Conservation (phyloP, 2,888 invertebrate genomes). For the Prenolepis imparis region DNA sequence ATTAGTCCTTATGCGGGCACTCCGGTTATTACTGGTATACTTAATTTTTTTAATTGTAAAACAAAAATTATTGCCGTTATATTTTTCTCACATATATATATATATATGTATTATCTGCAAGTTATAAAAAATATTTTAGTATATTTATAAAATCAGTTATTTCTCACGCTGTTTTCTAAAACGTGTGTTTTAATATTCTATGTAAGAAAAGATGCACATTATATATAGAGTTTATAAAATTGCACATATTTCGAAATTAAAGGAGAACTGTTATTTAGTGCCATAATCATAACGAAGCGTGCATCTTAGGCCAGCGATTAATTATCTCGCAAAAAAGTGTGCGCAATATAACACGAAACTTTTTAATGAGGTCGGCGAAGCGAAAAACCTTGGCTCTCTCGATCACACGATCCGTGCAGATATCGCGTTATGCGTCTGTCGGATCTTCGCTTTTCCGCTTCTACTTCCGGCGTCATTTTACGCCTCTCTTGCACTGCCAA, state of each 20-base stretch:
- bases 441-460: conserved; percentile 58
- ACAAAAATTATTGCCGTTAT: background rate
- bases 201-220: no score
- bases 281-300: background rate
- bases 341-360: conserved; percentile 46
- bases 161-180: background rate
- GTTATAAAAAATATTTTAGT: background rate
- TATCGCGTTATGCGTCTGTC: conserved; percentile 44
- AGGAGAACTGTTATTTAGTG: conserved; percentile 14
- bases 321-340: conserved; percentile 40
- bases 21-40: background rate
- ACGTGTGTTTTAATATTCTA: background rate
- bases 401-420: conserved; percentile 60
- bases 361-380: conserved; percentile 54
- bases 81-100: background rate
- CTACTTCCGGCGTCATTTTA: conserved; percentile 58
- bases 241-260: background rate
- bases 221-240: background rate
- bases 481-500: background rate
- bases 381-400: conserved; percentile 66
- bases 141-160: background rate
- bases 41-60: background rate
- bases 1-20: background rate
- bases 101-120: background rate
- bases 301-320: conserved; percentile 16